Base-by-base conservation (phyloP, 2,113 vertebrate genomes). In the Notarius lentiginosus region DNA sequence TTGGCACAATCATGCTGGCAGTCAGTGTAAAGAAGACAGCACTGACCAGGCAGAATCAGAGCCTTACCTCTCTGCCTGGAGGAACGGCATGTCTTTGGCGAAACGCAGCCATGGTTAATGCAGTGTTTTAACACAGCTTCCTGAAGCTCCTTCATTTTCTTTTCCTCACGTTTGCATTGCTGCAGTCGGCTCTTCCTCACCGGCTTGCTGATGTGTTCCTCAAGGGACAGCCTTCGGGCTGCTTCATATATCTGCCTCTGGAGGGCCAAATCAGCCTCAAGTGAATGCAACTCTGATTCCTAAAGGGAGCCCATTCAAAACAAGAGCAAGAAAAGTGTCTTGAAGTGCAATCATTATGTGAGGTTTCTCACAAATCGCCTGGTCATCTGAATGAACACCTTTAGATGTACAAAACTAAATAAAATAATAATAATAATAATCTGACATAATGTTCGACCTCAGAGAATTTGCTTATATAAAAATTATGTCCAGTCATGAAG, bases 191-290 rank as follows among this genome's bases (percentile, higher is more conserved):
- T 96, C 93, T 96, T 96, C 79, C 96, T 96, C 47, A 96, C 93
- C 51, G 95, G 95, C 83, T 97, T 94, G 20, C 95, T 95, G 24
- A 98, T 95, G 87, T 97, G 95, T 55, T 94, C 96, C 93, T 99
- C 98, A 0, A 90, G 92, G 49, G 95, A 96, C 14, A 99, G 96
- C 30, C 94, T 95, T 4, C 94, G 94, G 0, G 96, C 94, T 0
- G 98, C 98, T 87, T 96, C 95, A 0, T 95, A 95, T 65, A 99
- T 98, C 95, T 97, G 96, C 87, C 94, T 94, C 93, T 99, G 98
- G 86, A 99, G 92, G 0, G 97, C 97, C 90, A 98, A 91, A 87
- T 97, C 96, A 34, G 91, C 93, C 92, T 98, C 97, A 90, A 99
- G 92, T 6, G 91, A 86, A 17, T 95, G 95, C 89, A 98, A 90